Evolutionary conservation across 2,888 invertebrate species (phyloP), one percentile per base, ranked within the genome.

Genomic region (Callyntrura guangdongensis): DNA sequence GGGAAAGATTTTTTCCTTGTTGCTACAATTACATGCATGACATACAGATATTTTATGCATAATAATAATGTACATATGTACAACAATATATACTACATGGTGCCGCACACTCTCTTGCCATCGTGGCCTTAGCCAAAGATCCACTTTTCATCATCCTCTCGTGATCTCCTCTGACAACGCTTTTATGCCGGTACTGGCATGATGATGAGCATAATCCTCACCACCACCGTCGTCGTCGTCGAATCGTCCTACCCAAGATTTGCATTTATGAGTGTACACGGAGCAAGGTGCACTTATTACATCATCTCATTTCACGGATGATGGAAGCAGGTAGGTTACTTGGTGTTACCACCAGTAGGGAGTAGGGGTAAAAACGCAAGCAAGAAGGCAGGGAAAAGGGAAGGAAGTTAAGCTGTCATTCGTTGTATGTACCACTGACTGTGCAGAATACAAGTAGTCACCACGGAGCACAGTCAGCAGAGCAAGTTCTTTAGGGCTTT

Each of bases 241-340:
- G 36, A 36, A 2, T 36, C 36, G 36, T 36, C 36, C 36, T 36
- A 36, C 36, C 6, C 36, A 36, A 36, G 36, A 36, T 36, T 36
- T 36, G 2, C 36, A 2, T 36, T 36, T 36, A 36, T 36, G 36
- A 36, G 6, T 36, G 36, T 36, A 36, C 36, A 36, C 22, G 27
- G 27, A 69, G 69, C 36, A 59, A 36, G 36, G 36, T 53, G 83
- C 83, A 83, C 69, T 69, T 45, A 69, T 83, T 64, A 64, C 83
- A 83, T 83, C 83, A 83, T 72, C 69, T 69, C 81, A 81, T 81
- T 59, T 59, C 81, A 81, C 45, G 81, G 81, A 59, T 81, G 59
- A 36, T 81, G 45, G 36, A 17, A 69, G 64, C 27, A 64, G 64
- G 64, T 64, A 25, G 64, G 64, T 25, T 64, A 27, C 5, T 36